These are phyloP conservation scores for Clostera curtula DNA, from an alignment of 2,888 invertebrate genomes.

Conservation along the genomic window DNA sequence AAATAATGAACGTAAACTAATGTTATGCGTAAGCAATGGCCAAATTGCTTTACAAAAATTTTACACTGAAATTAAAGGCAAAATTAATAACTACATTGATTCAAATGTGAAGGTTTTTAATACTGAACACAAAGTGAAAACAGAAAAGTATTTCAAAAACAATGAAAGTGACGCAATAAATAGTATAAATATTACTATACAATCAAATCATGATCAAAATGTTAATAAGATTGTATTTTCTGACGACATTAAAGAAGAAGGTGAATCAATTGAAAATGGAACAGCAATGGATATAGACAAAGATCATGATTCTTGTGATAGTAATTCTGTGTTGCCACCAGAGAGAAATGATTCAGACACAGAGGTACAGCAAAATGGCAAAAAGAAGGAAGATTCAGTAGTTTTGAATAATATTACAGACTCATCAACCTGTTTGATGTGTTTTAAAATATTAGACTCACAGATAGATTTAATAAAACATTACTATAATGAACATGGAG, in stretches of 20 bases:
- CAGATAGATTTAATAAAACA: conserved; percentile 32
- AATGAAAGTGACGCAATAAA: too few relatives aligned
- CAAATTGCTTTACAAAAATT: conserved; percentile 12
- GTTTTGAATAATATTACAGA: neutral
- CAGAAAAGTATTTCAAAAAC: too few relatives aligned
- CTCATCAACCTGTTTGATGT: conserved; percentile 34
- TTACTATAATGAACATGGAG: conserved; percentile 29
- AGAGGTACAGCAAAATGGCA: conserved; percentile 1
- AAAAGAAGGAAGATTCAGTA: conserved; percentile 1
- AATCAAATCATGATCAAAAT: too few relatives aligned
- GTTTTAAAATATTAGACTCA: conserved; percentile 26
- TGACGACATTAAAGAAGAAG: conserved; percentile 7
- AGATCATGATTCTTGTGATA: conserved; percentile 9
- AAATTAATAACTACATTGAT: too few relatives aligned
- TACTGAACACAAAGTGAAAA: too few relatives aligned
- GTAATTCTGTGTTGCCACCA: neutral
- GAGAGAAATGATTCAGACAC: conserved; percentile 7
- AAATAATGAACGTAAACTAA: conserved; percentile 32
- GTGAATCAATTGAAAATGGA: conserved; percentile 1
- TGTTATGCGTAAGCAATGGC: conserved; percentile 14
- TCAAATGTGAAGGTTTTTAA: too few relatives aligned
- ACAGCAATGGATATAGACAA: neutral
- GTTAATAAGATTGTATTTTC: conserved; percentile 4
- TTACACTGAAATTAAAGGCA: conserved; percentile 17
- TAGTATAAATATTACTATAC: too few relatives aligned